Conservation (phyloP, 1,140 invertebrate genomes). For the Carposina sasakii region DNA sequence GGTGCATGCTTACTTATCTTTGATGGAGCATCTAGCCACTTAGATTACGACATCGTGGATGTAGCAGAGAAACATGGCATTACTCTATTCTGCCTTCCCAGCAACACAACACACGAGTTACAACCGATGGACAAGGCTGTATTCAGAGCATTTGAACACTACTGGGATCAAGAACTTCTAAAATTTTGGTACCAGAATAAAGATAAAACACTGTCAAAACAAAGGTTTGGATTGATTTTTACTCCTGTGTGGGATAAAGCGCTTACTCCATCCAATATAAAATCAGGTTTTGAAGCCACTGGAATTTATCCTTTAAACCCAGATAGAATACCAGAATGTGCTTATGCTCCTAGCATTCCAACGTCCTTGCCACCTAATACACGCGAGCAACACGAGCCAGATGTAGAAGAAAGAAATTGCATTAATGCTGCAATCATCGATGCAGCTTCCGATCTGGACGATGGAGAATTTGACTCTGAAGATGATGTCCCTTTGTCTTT, state of each 20-base stretch:
- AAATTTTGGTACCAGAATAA: background rate
- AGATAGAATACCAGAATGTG: background rate
- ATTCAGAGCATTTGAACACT: background rate
- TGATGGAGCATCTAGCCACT: background rate
- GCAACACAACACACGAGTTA: background rate
- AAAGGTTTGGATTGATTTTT: background rate
- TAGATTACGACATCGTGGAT: background rate
- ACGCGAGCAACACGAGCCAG: no score
- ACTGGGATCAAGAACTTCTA: background rate
- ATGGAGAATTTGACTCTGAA: no score
- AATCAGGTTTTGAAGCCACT: background rate
- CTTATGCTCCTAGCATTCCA: no score
- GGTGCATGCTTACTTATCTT: background rate
- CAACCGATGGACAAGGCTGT: conserved; percentile 1
- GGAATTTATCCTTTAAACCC: background rate
- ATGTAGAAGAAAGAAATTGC: no score
- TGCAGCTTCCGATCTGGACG: no score
- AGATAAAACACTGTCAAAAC: background rate
- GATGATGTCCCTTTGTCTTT: no score
- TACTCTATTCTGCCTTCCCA: no score
- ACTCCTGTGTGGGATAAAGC: background rate
- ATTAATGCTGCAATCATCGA: no score
- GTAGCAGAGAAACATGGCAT: background rate
- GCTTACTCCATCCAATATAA: background rate
- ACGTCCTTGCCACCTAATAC: no score